phyloP scores from a whole-genome alignment of 2,113 vertebrate species.

The Pithys albifrons region DNA sequence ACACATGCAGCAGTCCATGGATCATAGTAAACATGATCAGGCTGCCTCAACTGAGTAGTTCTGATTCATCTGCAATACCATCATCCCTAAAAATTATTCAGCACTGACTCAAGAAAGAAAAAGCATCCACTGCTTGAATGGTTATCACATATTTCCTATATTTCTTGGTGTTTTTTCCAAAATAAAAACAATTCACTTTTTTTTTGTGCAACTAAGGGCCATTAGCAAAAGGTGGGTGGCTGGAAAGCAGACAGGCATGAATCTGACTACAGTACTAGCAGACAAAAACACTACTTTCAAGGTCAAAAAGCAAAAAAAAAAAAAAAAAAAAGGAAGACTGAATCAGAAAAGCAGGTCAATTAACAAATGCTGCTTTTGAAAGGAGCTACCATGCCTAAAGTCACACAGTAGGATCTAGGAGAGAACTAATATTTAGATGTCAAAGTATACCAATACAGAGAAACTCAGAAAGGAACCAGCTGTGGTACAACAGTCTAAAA shows the following conservation, averaged over 20 bases:
- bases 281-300: neutral
- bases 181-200: neutral
- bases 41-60: neutral
- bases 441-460: neutral
- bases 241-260: neutral
- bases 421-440: neutral
- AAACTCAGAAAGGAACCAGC: neutral
- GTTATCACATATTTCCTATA: neutral
- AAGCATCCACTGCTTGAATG: neutral
- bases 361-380: neutral
- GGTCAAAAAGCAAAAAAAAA: neutral
- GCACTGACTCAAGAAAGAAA: neutral
- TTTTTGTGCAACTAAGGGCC: neutral
- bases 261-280: neutral
- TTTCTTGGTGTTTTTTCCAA: neutral
- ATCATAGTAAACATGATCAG: neutral
- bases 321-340: neutral
- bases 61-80: neutral
- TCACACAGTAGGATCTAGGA: neutral
- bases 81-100: neutral
- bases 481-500: neutral
- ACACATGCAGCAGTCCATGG: rapidly evolving
- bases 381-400: neutral
- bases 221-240: neutral
- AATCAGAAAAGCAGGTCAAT: neutral